phyloP scores from a whole-genome alignment of 92 coral and sea anemone species.

The Paragorgia papillata region DNA sequence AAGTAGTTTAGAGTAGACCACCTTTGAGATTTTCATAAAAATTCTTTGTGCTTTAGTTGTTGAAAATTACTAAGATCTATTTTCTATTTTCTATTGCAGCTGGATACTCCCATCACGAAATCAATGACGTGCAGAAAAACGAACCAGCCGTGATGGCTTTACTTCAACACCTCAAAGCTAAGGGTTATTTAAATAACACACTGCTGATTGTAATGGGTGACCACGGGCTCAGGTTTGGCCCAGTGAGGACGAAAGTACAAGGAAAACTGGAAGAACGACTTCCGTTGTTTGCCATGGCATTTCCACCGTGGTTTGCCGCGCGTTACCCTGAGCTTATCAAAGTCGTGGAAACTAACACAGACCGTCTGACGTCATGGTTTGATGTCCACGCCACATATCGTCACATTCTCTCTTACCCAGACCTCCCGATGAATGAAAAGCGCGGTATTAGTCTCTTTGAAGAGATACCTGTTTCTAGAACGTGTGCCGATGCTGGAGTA shows the following conservation, averaged over 20 bases:
- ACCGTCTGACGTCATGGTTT: slow-evolving; percentile 82
- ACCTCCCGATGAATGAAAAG: slow-evolving; percentile 60
- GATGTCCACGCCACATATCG: slow-evolving; percentile 83
- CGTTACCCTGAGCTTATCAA: slow-evolving; percentile 57
- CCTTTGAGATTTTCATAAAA: too few species aligned
- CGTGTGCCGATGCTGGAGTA: slow-evolving; percentile 74
- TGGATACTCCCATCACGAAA: slow-evolving; percentile 60
- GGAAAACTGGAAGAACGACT: slow-evolving; percentile 88
- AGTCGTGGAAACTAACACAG: slow-evolving; percentile 61
- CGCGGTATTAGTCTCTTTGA: slow-evolving; percentile 75
- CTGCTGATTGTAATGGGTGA: slow-evolving; percentile 71
- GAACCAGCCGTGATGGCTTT: slow-evolving; percentile 56
- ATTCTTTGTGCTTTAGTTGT: too few species aligned
- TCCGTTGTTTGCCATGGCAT: slow-evolving; percentile 71
- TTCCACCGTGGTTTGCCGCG: slow-evolving; percentile 75
- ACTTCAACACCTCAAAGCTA: slow-evolving; percentile 48
- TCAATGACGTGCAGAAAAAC: slow-evolving; percentile 57
- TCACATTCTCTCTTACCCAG: slow-evolving; percentile 79
- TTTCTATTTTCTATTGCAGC: slow-evolving; percentile 45
- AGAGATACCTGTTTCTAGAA: slow-evolving; percentile 63
- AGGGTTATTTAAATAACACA: slow-evolving; percentile 62
- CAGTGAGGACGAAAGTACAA: slow-evolving; percentile 62
- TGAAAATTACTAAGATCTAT: not conserved
- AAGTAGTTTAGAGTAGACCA: too few species aligned
- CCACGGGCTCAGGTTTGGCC: slow-evolving; percentile 74